These are phyloP conservation scores for Lophura nycthemera DNA, from an alignment of 2,113 vertebrate species.

Conservation along the genomic window DNA sequence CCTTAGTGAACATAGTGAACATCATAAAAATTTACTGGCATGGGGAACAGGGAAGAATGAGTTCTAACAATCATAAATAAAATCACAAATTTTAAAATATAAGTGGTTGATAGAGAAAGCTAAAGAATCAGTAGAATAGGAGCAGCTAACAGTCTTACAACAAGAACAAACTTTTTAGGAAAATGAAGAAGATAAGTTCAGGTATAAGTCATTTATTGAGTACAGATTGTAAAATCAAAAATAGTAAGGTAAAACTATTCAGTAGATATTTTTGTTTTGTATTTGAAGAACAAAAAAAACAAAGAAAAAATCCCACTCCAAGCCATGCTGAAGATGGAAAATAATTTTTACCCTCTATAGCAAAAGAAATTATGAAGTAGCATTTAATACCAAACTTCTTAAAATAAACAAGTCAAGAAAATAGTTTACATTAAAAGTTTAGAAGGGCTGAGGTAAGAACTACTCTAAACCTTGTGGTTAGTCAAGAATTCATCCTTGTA, in stretches of 20 bases:
- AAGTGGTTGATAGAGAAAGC: neutral
- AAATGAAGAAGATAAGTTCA: neutral
- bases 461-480: neutral
- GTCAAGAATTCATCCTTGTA: neutral
- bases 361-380: neutral
- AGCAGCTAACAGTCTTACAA: neutral
- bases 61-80: neutral
- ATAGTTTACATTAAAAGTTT: neutral
- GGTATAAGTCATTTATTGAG: neutral
- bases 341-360: too few species aligned
- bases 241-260: neutral
- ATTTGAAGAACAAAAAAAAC: neutral
- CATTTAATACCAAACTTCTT: neutral
- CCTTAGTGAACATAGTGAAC: neutral
- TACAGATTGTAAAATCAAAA: neutral
- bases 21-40: neutral
- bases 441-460: neutral
- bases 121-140: neutral
- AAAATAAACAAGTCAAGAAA: neutral
- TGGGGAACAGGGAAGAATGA: neutral
- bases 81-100: neutral
- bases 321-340: neutral
- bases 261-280: neutral
- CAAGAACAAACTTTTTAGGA: neutral
- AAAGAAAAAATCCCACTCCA: neutral